Evolutionary conservation across 2,888 invertebrate species (phyloP).

Genomic region (Schizaphis graminum): DNA sequence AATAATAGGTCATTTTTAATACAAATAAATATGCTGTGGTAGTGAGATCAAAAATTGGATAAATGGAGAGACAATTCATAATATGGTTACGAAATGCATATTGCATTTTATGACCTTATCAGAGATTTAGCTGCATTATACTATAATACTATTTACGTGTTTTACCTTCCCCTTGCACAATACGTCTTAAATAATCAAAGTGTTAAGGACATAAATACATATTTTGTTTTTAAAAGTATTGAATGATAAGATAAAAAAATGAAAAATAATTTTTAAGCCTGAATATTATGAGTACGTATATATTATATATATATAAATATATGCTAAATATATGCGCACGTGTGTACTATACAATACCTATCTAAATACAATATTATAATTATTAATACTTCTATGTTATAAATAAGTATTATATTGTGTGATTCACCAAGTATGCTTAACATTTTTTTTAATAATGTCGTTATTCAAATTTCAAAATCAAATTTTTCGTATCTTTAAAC

Average conservation of each 20-base stretch:
- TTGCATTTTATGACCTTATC: conserved; percentile 38
- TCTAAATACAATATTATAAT: background rate
- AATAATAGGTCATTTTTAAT: conserved; percentile 16
- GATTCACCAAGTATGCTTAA: background rate
- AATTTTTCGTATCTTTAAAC: background rate
- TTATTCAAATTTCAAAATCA: background rate
- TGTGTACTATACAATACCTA: background rate
- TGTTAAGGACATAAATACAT: background rate
- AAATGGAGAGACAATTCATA: background rate
- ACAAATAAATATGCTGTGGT: background rate
- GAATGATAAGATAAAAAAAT: background rate
- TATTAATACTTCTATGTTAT: background rate
- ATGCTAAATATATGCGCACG: background rate
- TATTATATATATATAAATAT: background rate
- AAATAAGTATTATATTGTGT: background rate
- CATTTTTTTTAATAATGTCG: background rate
- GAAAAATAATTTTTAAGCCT: background rate
- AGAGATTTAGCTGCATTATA: background rate
- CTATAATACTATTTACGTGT: background rate
- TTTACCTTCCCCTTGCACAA: background rate
- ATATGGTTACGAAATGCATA: conserved; percentile 32
- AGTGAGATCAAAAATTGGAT: conserved; percentile 29
- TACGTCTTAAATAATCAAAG: conserved; percentile 7
- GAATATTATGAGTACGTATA: background rate
- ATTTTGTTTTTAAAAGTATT: background rate